Conservation (phyloP, 2,797 vertebrate genomes). For the Gambelia wislizenii region DNA sequence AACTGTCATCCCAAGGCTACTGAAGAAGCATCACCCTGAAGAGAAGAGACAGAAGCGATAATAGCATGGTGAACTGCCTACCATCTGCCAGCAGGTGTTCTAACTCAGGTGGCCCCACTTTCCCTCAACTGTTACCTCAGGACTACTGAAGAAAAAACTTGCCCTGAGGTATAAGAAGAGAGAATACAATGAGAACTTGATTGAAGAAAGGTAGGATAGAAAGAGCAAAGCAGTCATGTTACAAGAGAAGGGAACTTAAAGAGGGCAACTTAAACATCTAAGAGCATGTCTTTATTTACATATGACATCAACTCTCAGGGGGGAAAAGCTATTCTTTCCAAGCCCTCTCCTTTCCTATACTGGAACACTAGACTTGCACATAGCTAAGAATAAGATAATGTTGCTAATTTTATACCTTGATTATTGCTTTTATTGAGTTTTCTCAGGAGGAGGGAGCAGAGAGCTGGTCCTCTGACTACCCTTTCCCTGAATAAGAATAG, state of each 20-base stretch:
- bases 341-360: neutral
- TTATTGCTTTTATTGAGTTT: neutral
- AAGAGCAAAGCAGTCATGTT: neutral
- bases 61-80: neutral
- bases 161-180: neutral
- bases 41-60: neutral
- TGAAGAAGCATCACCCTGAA: neutral
- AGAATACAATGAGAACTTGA: neutral
- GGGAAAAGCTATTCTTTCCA: neutral
- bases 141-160: neutral
- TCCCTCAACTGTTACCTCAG: neutral
- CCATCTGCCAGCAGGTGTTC: neutral
- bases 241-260: neutral
- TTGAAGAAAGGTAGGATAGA: neutral
- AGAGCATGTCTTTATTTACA: neutral
- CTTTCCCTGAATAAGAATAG: no score
- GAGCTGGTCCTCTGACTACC: no score
- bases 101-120: neutral
- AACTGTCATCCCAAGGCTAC: neutral
- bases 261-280: neutral
- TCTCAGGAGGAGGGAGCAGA: no score
- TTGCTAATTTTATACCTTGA: neutral
- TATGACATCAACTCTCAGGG: neutral
- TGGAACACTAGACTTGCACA: neutral
- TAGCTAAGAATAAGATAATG: neutral